Evolutionary conservation across 1,140 invertebrate species (phyloP).

Genomic region (Philopotamus ludificatus): DNA sequence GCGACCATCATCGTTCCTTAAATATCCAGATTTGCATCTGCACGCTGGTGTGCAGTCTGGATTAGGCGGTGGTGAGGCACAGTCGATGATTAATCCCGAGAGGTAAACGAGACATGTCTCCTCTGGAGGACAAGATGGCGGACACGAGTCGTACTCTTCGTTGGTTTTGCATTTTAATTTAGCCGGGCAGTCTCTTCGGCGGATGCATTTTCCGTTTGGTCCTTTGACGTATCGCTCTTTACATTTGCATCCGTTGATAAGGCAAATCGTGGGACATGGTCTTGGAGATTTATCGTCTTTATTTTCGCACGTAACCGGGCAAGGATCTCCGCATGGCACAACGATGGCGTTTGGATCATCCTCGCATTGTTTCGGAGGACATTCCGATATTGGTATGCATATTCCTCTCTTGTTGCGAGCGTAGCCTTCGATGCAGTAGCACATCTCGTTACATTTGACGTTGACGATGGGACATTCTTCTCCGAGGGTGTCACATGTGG

Average conservation of each 20-base stretch:
- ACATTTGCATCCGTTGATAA: slow-evolving; percentile 31
- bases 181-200: slow-evolving; percentile 3
- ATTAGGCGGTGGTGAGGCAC: not conserved
- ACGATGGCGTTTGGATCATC: slow-evolving; percentile 17
- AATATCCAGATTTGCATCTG: slow-evolving; percentile 4
- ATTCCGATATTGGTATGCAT: slow-evolving; percentile 43
- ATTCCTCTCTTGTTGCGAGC: slow-evolving; percentile 24
- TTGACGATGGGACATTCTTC: slow-evolving; percentile 23
- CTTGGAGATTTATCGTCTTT: not conserved
- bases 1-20: not conserved
- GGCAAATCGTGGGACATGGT: slow-evolving; percentile 22
- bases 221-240: no score
- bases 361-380: slow-evolving; percentile 30
- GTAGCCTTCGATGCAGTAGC: slow-evolving; percentile 30
- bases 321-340: slow-evolving; percentile 30
- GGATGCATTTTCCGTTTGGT: slow-evolving; percentile 21
- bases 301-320: slow-evolving; percentile 27
- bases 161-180: slow-evolving; percentile 2
- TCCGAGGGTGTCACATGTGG: slow-evolving; percentile 29
- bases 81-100: not conserved
- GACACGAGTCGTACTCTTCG: slow-evolving; percentile 8
- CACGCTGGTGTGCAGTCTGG: not conserved
- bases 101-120: not conserved
- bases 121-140: not conserved
- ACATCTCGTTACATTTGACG: slow-evolving; percentile 25